phyloP scores from a whole-genome alignment of 2,113 vertebrate species.

The Glaucomys volans region DNA sequence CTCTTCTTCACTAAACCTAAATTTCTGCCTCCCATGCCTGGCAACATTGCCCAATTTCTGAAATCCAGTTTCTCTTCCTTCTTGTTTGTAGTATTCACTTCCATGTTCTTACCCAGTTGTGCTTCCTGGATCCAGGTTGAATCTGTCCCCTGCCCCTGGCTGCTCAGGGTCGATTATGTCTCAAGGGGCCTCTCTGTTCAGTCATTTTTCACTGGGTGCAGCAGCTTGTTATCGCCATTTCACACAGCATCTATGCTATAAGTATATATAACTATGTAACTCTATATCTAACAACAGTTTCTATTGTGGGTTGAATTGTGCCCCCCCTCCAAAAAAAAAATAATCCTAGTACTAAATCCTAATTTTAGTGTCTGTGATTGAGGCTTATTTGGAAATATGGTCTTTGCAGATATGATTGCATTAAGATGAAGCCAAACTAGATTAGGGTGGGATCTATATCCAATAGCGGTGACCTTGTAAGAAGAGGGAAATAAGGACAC shows the following conservation, averaged over 20 bases:
- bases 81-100: neutral
- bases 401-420: neutral
- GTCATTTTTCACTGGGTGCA: neutral
- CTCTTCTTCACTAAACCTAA: neutral
- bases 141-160: neutral
- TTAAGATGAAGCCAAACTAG: neutral
- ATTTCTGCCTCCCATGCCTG: neutral
- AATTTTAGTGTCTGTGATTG: neutral
- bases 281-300: neutral
- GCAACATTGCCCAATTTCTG: neutral
- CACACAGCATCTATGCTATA: neutral
- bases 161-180: neutral
- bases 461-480: neutral
- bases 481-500: neutral
- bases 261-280: too few relatives aligned
- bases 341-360: neutral
- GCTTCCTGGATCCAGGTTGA: neutral
- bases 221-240: neutral
- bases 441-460: neutral
- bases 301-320: neutral
- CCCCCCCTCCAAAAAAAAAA: neutral
- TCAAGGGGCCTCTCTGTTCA: neutral
- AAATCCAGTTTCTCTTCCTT: slow-evolving; percentile 9
- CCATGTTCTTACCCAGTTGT: neutral
- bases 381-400: neutral